Evolutionary conservation across 2,113 vertebrate species (phyloP).

Genomic region (Paramisgurnus dabryanus): DNA sequence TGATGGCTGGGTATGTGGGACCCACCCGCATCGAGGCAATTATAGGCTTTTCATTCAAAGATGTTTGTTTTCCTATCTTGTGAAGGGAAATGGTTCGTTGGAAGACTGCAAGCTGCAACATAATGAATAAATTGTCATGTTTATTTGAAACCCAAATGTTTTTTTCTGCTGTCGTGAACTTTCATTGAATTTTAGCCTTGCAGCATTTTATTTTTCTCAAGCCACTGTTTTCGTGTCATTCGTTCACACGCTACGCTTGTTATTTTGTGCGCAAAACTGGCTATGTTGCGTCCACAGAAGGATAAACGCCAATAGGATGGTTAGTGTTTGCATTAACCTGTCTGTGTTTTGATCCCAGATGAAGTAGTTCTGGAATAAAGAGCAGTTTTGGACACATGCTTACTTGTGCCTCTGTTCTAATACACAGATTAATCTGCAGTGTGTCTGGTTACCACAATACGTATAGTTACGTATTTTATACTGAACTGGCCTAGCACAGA

Average conservation of each 20-base stretch:
- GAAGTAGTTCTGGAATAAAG: slow-evolving; percentile 18
- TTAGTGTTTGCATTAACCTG: slow-evolving; percentile 12
- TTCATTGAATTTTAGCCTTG: background rate
- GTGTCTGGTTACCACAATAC: background rate
- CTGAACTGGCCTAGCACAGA: background rate
- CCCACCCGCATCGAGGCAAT: slow-evolving; percentile 26
- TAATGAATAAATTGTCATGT: slow-evolving; percentile 42
- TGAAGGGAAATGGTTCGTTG: slow-evolving; percentile 15
- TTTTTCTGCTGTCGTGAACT: slow-evolving; percentile 34
- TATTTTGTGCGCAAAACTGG: background rate
- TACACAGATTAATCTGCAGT: background rate
- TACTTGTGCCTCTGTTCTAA: slow-evolving; percentile 18
- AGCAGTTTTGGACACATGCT: slow-evolving; percentile 18
- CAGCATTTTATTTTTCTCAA: slow-evolving; percentile 28
- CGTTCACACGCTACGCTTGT: background rate
- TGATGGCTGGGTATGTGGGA: slow-evolving; percentile 1
- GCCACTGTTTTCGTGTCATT: background rate
- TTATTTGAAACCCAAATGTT: slow-evolving; percentile 40
- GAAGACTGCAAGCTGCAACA: slow-evolving; percentile 24
- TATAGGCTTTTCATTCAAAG: slow-evolving; percentile 37
- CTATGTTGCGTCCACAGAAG: background rate
- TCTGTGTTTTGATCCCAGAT: slow-evolving; percentile 20
- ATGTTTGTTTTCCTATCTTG: slow-evolving; percentile 36
- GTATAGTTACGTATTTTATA: background rate
- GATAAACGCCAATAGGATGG: background rate